Evolutionary conservation across 1,140 invertebrate species (phyloP), one percentile per base, ranked within the genome.

Genomic region (Pseudomyrmex concolor): DNA sequence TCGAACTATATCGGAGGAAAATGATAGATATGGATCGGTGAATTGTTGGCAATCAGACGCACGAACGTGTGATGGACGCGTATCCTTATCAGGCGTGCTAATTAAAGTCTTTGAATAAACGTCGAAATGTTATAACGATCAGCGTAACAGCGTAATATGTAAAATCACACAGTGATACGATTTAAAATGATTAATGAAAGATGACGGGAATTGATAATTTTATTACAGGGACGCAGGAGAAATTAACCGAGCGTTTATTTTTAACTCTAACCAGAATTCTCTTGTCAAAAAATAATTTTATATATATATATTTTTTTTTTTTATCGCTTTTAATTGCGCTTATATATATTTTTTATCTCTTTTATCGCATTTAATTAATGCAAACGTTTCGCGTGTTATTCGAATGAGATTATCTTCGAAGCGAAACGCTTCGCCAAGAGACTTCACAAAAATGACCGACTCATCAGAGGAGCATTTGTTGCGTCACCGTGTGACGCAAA

Each of bases 1-100:
- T 45, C 43, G 66, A 67, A 7, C 15, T 8, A 19, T 34, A 34
- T 55, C 67, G 54, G 1, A 9, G 51, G 62, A 8, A 67, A 55
- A 77, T 77, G 62, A 12, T 77, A 67, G 66, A 67, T 67, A 67
- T 12, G 51, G 5, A 77, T 77, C 43, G 22, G 48, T 12, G 25
- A 76, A 51, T 76, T 64, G 60, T 54, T 54, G 17, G 62, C 9
- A 51, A 51, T 13, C n/a, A 17, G 1, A 2, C 9, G 15, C 13
- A 12, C 17, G 43, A 19, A 19, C 64, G 13, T 34, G 13, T n/a
- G n/a, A 64, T 17, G 12, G 2, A 76, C 66, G 12, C 66, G n/a
- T 51, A 54, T 22, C 12, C 43, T 76, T 76, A 74, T 12, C 8
- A 1, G n/a, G 17, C 3, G 9, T 60, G 12, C 22, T 73, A n/a